Evolutionary conservation across 2,113 vertebrate genomes (phyloP).

Genomic region (Gavialis gangeticus): DNA sequence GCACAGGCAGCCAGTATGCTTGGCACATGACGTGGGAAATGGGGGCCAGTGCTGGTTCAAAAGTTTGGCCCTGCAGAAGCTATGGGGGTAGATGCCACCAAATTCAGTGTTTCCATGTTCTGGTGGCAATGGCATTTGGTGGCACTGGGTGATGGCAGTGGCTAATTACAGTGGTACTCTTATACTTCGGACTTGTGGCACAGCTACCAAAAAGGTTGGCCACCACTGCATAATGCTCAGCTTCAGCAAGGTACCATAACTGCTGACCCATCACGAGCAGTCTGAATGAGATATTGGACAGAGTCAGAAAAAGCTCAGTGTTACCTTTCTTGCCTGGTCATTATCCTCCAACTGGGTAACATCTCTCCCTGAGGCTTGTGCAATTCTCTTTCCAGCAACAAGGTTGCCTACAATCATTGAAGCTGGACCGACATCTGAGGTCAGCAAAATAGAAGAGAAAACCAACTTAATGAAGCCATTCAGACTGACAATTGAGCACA

Average conservation of each 20-base stretch:
- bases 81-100: no score
- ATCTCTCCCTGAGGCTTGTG: constrained; percentile 94
- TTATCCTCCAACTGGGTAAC: constrained; percentile 93
- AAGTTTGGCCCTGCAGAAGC: no score
- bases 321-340: constrained; percentile 93
- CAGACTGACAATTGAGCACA: background rate
- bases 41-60: no score
- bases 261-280: background rate
- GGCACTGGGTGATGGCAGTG: no score
- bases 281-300: background rate
- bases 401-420: constrained; percentile 98
- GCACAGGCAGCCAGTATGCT: no score
- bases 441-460: background rate
- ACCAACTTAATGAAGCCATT: background rate
- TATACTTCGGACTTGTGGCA: no score
- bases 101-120: no score
- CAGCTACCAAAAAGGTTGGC: no score
- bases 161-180: no score
- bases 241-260: background rate
- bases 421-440: constrained; percentile 93
- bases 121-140: no score
- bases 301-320: background rate
- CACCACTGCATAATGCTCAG: background rate
- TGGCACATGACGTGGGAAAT: no score
- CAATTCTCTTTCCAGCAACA: constrained; percentile 94